Evolutionary conservation across 2,888 invertebrate genomes (phyloP).

Genomic region (Lithophane semibrunnea): DNA sequence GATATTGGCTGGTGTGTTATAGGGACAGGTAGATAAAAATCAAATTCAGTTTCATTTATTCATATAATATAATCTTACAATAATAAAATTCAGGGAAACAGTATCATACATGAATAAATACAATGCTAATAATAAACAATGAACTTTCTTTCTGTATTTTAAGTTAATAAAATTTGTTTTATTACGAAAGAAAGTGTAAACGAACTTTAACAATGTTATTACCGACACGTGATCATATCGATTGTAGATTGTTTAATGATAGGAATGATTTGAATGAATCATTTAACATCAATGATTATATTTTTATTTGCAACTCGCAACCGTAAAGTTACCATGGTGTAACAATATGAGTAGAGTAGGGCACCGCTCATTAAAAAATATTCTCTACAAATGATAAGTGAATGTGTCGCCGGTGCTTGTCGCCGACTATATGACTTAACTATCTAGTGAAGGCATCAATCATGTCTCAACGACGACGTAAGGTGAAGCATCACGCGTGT

Average conservation of each 20-base stretch:
- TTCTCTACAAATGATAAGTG: constrained; percentile 66
- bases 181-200: constrained; percentile 79
- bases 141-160: constrained; percentile 81
- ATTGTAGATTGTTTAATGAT: constrained; percentile 78
- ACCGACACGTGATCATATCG: constrained; percentile 66
- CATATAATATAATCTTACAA: constrained; percentile 89
- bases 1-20: not conserved
- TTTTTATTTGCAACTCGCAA: constrained; percentile 72
- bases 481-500: constrained; percentile 80
- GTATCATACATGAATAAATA: constrained; percentile 90
- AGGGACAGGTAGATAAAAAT: constrained; percentile 53
- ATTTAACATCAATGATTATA: constrained; percentile 77
- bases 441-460: constrained; percentile 85
- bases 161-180: constrained; percentile 79
- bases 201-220: constrained; percentile 77
- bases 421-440: constrained; percentile 73
- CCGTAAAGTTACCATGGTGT: constrained; percentile 70
- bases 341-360: constrained; percentile 69
- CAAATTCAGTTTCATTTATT: constrained; percentile 79
- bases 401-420: constrained; percentile 48
- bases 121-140: constrained; percentile 88
- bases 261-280: constrained; percentile 88
- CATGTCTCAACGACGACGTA: constrained; percentile 78
- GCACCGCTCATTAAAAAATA: constrained; percentile 64
- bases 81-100: constrained; percentile 90